phyloP scores from a whole-genome alignment of 1,140 invertebrate genomes.

The Drosophila parvula region DNA sequence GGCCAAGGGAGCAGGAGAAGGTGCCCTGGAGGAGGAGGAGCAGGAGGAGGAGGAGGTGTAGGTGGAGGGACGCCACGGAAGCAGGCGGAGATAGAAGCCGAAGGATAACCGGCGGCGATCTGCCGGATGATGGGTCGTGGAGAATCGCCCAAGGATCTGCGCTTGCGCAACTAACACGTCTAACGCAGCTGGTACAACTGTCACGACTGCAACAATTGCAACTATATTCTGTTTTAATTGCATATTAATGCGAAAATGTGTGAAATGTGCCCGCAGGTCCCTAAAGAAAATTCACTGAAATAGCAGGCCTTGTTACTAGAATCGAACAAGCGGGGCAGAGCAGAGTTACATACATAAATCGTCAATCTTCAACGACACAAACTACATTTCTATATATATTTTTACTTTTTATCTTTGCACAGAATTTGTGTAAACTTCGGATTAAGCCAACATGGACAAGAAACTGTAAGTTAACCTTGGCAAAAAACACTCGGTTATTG shows the following conservation, averaged over 20 bases:
- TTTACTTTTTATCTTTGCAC: not conserved
- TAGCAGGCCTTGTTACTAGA: conserved; percentile 23
- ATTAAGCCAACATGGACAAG: not conserved
- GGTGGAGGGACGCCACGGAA: conserved; percentile 30
- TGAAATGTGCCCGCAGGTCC: conserved; percentile 29
- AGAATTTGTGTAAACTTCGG: not conserved
- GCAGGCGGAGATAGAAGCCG: conserved; percentile 62
- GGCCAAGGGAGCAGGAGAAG: conserved; percentile 23
- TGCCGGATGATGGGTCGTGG: conserved; percentile 29
- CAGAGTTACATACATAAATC: not conserved
- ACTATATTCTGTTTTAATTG: conserved; percentile 64
- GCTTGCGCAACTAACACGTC: conserved; percentile 61
- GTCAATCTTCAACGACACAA: not conserved
- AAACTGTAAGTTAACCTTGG: not conserved
- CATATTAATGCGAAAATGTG: conserved; percentile 51
- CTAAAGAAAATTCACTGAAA: conserved; percentile 2
- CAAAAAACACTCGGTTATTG: not conserved
- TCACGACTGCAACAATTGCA: conserved; percentile 56
- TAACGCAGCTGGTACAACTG: conserved; percentile 13
- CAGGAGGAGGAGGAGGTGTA: not conserved
- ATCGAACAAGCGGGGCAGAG: not conserved
- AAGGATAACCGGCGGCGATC: conserved; percentile 36
- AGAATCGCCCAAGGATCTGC: conserved; percentile 67
- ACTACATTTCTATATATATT: not conserved
- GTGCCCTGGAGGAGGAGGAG: not conserved